Evolutionary conservation across 2,888 invertebrate genomes (phyloP).

Genomic region (Diloba caeruleocephala): DNA sequence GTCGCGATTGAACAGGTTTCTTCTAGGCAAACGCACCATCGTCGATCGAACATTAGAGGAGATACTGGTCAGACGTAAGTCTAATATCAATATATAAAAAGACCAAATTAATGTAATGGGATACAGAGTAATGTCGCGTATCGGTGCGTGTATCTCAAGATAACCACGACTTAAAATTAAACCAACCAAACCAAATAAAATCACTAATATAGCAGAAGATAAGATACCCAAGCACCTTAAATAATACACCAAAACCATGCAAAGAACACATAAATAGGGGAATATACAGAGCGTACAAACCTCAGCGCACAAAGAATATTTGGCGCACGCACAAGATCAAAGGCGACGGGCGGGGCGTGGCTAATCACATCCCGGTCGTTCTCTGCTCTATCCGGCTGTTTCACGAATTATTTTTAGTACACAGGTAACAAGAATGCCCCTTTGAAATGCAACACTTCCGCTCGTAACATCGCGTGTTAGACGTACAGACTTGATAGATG

Average conservation of each 20-base stretch:
- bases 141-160: no score
- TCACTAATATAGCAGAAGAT: background rate
- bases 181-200: background rate
- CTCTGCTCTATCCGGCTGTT: slow-evolving; percentile 65
- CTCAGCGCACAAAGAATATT: slow-evolving; percentile 58
- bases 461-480: slow-evolving; percentile 73
- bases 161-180: no score
- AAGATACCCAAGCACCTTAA: background rate
- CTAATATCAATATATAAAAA: no score
- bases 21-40: no score
- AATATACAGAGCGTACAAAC: slow-evolving; percentile 42
- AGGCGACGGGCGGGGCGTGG: slow-evolving; percentile 70
- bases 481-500: slow-evolving; percentile 51
- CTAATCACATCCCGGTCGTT: slow-evolving; percentile 69
- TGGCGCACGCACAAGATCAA: slow-evolving; percentile 73
- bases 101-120: no score
- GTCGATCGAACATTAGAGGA: no score
- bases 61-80: no score
- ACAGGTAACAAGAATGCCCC: slow-evolving; percentile 88
- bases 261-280: slow-evolving; percentile 30
- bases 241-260: background rate
- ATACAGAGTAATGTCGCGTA: no score
- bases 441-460: slow-evolving; percentile 88
- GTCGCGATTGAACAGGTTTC: no score
- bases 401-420: slow-evolving; percentile 78